Evolutionary conservation across 2,888 invertebrate genomes (phyloP).

Genomic region (Beris morrisii): DNA sequence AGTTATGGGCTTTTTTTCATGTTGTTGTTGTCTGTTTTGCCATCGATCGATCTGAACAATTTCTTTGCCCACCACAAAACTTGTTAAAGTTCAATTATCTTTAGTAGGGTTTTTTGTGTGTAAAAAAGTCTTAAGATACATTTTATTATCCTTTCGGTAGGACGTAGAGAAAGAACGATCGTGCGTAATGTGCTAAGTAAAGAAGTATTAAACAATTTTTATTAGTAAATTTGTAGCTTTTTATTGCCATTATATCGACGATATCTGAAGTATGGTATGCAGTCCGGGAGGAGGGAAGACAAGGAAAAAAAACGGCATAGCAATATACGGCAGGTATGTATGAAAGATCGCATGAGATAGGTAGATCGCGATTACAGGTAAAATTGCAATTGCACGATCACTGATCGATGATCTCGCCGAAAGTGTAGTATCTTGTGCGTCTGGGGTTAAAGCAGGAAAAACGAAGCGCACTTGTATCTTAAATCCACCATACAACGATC

Average conservation of each 20-base stretch:
- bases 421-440: conserved; percentile 1
- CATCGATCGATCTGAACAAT: conserved; percentile 29
- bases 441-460: not conserved
- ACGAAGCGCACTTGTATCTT: too few relatives aligned
- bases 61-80: conserved; percentile 32
- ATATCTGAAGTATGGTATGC: too few relatives aligned
- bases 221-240: too few relatives aligned
- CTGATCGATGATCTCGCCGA: conserved; percentile 5
- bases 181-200: too few relatives aligned
- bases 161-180: not conserved
- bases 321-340: too few relatives aligned
- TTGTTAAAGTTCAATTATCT: conserved; percentile 38
- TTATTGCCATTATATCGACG: too few relatives aligned
- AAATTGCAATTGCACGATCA: conserved; percentile 27
- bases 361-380: conserved; percentile 4
- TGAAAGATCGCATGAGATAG: too few relatives aligned
- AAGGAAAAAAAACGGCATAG: too few relatives aligned
- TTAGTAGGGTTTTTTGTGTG: conserved; percentile 15
- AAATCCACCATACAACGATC: conserved; percentile 6
- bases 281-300: too few relatives aligned
- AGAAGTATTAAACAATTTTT: too few relatives aligned
- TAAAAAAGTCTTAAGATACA: conserved; percentile 19
- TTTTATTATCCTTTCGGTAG: conserved; percentile 19
- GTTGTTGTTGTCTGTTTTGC: conserved; percentile 9
- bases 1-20: not conserved